A percentile compares a stretch with the other conserved stretches of the same genome.
phyloP scores from a whole-genome alignment of 1,140 invertebrate species.

The Mactra quadrangularis region DNA sequence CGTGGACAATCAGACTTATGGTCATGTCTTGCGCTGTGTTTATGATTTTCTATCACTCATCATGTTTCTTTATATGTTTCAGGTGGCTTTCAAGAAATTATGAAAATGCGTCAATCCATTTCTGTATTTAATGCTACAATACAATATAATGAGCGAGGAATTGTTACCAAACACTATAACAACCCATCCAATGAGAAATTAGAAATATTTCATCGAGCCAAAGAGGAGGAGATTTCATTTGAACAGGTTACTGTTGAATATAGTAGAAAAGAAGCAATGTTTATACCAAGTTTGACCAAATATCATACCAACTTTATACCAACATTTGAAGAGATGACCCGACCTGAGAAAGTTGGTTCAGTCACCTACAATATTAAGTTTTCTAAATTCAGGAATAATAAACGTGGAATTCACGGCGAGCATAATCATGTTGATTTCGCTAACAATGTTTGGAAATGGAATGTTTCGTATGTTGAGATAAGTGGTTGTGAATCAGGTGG shows the following conservation, averaged over 20 bases:
- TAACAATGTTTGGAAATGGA: constrained; percentile 83
- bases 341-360: constrained; percentile 82
- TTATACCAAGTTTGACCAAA: constrained; percentile 82
- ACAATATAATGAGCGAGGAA: constrained; percentile 91
- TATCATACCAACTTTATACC: constrained; percentile 81
- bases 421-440: constrained; percentile 84
- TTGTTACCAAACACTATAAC: constrained; percentile 95
- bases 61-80: background rate
- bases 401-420: constrained; percentile 78
- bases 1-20: too few species aligned
- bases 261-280: constrained; percentile 77
- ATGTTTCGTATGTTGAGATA: constrained; percentile 90
- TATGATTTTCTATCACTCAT: too few species aligned
- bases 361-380: constrained; percentile 79
- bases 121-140: constrained; percentile 85
- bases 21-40: too few species aligned
- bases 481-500: constrained; percentile 89
- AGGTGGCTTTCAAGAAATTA: constrained; percentile 4
- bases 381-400: constrained; percentile 76
- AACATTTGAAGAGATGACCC: constrained; percentile 82
- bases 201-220: constrained; percentile 79
- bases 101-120: constrained; percentile 65
- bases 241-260: constrained; percentile 68
- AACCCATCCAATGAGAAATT: constrained; percentile 81
- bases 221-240: constrained; percentile 76